Conservation (phyloP, 2,888 invertebrate genomes). For the Drosophila hamatofila region DNA sequence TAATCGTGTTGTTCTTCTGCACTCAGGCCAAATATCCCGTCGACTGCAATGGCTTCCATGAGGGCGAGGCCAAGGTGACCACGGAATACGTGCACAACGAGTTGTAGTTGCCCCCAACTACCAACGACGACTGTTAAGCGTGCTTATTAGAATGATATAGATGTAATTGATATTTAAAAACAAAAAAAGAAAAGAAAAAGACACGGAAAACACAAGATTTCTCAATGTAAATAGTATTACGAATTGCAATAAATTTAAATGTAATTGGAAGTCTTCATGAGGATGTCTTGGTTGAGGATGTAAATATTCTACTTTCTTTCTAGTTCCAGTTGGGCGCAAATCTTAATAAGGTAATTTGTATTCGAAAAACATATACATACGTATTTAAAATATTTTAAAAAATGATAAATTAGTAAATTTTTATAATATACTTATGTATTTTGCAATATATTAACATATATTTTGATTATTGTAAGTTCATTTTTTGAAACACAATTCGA, state of each 20-base stretch:
- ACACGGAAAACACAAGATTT: conserved; percentile 52
- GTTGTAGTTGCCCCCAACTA: conserved; percentile 86
- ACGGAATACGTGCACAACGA: conserved; percentile 94
- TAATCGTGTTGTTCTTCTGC: not conserved
- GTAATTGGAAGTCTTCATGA: conserved; percentile 43
- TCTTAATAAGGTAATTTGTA: not conserved
- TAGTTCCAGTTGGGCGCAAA: not conserved
- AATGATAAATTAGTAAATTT: no score
- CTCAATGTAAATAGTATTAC: conserved; percentile 74
- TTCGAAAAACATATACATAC: not conserved
- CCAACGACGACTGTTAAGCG: conserved; percentile 37
- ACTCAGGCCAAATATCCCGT: conserved; percentile 86
- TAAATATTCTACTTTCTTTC: not conserved
- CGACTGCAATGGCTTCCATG: conserved; percentile 92
- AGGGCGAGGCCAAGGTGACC: conserved; percentile 92
- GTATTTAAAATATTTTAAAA: no score
- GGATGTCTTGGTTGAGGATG: not conserved
- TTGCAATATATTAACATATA: no score
- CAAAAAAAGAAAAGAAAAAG: not conserved
- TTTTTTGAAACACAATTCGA: no score
- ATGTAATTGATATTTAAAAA: conserved; percentile 35
- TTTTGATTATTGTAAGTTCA: no score
- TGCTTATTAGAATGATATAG: conserved; percentile 65
- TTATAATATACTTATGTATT: no score
- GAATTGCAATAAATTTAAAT: conserved; percentile 71